These are phyloP conservation scores for Schizotus pectinicornis DNA, from an alignment of 2,888 invertebrate genomes.

Conservation along the genomic window DNA sequence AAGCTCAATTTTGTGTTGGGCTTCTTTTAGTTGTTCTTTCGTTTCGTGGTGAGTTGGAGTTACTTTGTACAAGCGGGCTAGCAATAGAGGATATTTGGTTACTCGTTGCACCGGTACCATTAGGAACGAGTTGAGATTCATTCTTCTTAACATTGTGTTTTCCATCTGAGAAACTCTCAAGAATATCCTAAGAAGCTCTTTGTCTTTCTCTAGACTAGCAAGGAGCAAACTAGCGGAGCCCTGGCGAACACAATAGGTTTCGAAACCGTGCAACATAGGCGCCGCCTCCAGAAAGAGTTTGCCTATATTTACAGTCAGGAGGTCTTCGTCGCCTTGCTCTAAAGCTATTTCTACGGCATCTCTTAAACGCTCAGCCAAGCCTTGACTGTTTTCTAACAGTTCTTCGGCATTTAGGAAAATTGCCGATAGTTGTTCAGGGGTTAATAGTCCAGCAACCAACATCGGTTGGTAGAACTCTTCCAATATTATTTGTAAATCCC, in stretches of 20 bases:
- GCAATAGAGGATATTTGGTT: constrained; percentile 92
- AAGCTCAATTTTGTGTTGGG: constrained; percentile 91
- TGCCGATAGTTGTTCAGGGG: constrained; percentile 87
- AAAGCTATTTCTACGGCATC: constrained; percentile 85
- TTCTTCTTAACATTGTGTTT: constrained; percentile 87
- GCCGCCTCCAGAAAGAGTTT: constrained; percentile 89
- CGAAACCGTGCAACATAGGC: constrained; percentile 93
- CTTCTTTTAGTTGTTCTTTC: constrained; percentile 81
- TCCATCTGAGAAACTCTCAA: constrained; percentile 96
- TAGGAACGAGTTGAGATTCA: constrained; percentile 97
- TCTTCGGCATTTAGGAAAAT: constrained; percentile 95
- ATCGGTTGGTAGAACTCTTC: constrained; percentile 94
- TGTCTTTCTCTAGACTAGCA: constrained; percentile 92
- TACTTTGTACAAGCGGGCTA: constrained; percentile 89
- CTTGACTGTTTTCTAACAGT: constrained; percentile 82
- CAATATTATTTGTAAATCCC: constrained; percentile 89
- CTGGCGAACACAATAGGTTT: constrained; percentile 93
- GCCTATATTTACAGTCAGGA: constrained; percentile 88
- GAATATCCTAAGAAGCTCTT: constrained; percentile 91
- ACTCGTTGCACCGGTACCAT: constrained; percentile 98
- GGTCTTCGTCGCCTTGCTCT: constrained; percentile 83
- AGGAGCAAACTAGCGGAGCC: constrained; percentile 86
- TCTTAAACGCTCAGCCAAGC: constrained; percentile 83
- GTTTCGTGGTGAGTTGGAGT: constrained; percentile 84
- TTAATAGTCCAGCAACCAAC: constrained; percentile 88